Conservation (phyloP, 2,888 invertebrate species). For the Scaptomyza reducta region DNA sequence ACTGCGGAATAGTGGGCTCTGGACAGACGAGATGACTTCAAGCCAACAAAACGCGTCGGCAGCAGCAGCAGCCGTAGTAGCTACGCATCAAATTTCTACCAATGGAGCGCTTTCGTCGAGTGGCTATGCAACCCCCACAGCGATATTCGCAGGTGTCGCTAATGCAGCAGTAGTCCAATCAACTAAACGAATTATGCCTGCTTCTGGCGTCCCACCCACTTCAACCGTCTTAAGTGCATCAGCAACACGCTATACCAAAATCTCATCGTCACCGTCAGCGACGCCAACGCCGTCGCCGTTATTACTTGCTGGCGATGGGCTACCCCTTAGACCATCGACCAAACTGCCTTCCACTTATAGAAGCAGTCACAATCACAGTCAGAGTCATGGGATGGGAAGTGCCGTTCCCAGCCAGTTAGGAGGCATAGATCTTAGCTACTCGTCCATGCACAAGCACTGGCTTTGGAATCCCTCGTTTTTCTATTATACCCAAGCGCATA, state of each 20-base stretch:
- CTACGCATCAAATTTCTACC: conserved; percentile 54
- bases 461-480: conserved; percentile 84
- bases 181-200: conserved; percentile 34
- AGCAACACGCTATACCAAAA: conserved; percentile 43
- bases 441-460: conserved; percentile 84
- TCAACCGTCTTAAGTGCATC: conserved; percentile 36
- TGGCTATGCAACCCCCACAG: conserved; percentile 43
- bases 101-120: conserved; percentile 15
- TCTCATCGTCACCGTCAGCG: conserved; percentile 14
- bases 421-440: conserved; percentile 81
- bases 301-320: conserved; percentile 34
- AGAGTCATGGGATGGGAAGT: conserved; percentile 40
- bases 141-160: conserved; percentile 49
- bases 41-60: conserved; percentile 83
- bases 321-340: conserved; percentile 81
- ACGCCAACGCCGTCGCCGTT: conserved; percentile 20
- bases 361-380: conserved; percentile 22
- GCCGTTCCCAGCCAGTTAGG: conserved; percentile 64
- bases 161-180: conserved; percentile 8
- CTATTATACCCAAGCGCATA: conserved; percentile 81
- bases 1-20: conserved; percentile 93
- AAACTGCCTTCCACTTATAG: conserved; percentile 68
- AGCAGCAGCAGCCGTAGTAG: conserved; percentile 75
- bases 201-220: conserved; percentile 32
- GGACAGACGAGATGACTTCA: conserved; percentile 88